These are phyloP conservation scores for Picathartes gymnocephalus DNA, from an alignment of 2,113 vertebrate genomes.

Conservation along the genomic window DNA sequence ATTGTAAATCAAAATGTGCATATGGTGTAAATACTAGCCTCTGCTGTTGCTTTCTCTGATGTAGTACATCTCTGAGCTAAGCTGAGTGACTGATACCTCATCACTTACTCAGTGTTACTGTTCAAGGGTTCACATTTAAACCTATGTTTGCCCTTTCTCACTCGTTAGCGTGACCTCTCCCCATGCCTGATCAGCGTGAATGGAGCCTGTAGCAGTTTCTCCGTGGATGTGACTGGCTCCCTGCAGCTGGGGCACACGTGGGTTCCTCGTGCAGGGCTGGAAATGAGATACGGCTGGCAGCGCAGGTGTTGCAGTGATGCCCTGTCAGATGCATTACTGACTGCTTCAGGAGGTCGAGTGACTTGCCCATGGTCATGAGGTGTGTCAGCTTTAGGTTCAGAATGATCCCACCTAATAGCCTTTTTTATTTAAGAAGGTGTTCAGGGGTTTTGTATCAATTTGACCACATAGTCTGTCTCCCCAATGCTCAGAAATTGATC, in stretches of 20 bases:
- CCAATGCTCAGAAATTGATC: not conserved
- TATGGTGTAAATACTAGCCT: not conserved
- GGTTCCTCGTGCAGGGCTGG: not conserved
- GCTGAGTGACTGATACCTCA: not conserved
- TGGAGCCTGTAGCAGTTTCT: not conserved
- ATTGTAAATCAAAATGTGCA: not conserved
- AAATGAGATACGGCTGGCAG: not conserved
- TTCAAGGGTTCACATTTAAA: not conserved
- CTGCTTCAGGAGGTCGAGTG: not conserved
- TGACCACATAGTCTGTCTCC: fast-evolving
- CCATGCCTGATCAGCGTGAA: fast-evolving
- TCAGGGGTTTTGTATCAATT: not conserved
- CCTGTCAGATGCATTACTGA: not conserved
- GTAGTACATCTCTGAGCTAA: not conserved
- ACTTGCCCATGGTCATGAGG: fast-evolving
- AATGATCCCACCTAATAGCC: not conserved
- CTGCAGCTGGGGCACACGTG: fast-evolving
- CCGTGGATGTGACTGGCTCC: not conserved
- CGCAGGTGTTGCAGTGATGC: not conserved
- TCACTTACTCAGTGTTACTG: not conserved
- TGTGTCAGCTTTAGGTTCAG: not conserved
- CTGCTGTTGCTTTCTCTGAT: not conserved
- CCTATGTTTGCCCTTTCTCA: fast-evolving
- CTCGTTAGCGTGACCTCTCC: not conserved
- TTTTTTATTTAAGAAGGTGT: not conserved